A percentile compares a stretch with the other conserved stretches of the same genome.
These are phyloP conservation scores for Heterodera carotae DNA, from an alignment of 1,140 invertebrate species.

Conservation along the genomic window DNA sequence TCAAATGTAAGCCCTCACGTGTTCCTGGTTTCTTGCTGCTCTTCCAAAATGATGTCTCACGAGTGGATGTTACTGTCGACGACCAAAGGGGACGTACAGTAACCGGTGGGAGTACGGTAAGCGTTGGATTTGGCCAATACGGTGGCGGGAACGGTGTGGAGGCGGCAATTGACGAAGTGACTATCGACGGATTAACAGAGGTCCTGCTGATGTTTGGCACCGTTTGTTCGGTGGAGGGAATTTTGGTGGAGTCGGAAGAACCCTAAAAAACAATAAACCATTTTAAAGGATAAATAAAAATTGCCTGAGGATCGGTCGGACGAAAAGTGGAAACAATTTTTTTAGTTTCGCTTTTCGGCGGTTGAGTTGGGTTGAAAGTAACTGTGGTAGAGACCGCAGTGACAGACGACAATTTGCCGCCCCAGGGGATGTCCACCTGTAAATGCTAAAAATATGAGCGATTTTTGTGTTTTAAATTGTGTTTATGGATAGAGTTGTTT, in stretches of 20 bases:
- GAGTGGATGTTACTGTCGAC: neutral
- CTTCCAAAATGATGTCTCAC: neutral
- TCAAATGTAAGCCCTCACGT: neutral
- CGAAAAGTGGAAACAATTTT: neutral
- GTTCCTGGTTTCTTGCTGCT: slow-evolving; percentile 5
- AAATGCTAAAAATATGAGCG: neutral
- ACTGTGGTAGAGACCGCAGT: slow-evolving; percentile 24
- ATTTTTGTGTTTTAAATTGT: too few relatives aligned
- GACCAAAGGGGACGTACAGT: neutral
- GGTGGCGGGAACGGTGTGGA: neutral
- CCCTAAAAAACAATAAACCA: neutral
- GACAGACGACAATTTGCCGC: neutral
- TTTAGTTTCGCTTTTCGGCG: slow-evolving; percentile 5
- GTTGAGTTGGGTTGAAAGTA: slow-evolving; percentile 31
- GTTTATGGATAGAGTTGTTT: too few relatives aligned
- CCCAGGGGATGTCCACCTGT: neutral
- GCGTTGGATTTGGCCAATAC: neutral
- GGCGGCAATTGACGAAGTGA: neutral
- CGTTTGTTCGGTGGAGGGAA: neutral
- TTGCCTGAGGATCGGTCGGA: neutral
- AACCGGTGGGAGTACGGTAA: neutral
- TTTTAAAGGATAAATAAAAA: neutral
- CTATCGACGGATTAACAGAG: neutral
- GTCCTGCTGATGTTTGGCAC: neutral
- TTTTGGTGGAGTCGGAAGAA: neutral